Conservation (phyloP, 2,113 vertebrate genomes). For the Oreochromis aureus region DNA sequence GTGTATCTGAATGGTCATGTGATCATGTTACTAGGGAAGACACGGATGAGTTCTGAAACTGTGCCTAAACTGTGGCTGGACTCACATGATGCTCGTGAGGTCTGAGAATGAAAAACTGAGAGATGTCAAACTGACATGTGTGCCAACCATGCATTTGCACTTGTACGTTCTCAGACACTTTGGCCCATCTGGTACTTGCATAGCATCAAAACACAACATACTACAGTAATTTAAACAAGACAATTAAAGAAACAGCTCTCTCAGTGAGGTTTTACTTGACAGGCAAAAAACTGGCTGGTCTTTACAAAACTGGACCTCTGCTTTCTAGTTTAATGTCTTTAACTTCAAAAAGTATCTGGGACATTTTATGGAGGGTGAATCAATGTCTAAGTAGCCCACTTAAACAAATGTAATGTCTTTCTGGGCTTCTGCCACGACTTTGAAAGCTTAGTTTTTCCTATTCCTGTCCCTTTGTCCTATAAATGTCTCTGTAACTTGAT, state of each 20-base stretch:
- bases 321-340: not conserved
- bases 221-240: not conserved
- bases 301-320: not conserved
- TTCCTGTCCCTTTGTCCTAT: slow-evolving; percentile 47
- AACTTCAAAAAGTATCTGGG: slow-evolving; percentile 1
- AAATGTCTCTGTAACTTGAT: slow-evolving; percentile 66
- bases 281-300: not conserved
- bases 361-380: slow-evolving; percentile 30
- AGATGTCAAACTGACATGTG: not conserved
- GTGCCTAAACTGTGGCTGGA: not conserved
- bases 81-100: not conserved
- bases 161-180: not conserved
- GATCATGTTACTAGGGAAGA: not conserved
- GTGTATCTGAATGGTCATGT: not conserved
- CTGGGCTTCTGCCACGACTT: slow-evolving; percentile 49
- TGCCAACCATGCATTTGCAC: not conserved
- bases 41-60: not conserved
- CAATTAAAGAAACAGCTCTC: not conserved
- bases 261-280: not conserved
- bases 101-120: not conserved
- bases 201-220: not conserved
- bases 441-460: slow-evolving; percentile 20
- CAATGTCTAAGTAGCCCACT: slow-evolving; percentile 23
- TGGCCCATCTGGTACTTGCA: not conserved
- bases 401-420: slow-evolving; percentile 22